phyloP scores from a whole-genome alignment of 2,888 invertebrate genomes.

The Hydrotaea cyrtoneurina region DNA sequence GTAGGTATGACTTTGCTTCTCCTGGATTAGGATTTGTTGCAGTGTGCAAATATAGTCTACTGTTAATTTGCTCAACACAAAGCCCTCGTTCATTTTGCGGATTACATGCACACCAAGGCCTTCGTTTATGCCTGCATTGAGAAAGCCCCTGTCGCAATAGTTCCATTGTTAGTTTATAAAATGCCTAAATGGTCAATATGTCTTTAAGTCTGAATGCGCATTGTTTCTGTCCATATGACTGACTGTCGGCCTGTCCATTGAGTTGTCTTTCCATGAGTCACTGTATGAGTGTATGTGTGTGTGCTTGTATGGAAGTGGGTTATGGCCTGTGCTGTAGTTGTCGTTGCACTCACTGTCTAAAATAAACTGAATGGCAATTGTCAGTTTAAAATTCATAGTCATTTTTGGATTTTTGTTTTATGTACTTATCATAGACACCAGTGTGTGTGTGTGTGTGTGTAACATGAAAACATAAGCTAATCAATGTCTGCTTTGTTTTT shows the following conservation, averaged over 20 bases:
- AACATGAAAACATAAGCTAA: neutral
- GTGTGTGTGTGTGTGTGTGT: too few relatives aligned
- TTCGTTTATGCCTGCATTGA: too few relatives aligned
- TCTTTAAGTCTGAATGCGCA: neutral
- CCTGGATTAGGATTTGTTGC: too few relatives aligned
- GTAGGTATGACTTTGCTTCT: too few relatives aligned
- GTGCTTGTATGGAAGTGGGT: neutral
- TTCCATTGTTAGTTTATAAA: neutral
- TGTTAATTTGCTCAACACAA: too few relatives aligned
- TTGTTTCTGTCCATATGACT: too few relatives aligned
- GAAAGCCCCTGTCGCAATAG: too few relatives aligned
- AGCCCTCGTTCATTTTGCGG: too few relatives aligned
- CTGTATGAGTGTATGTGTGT: too few relatives aligned
- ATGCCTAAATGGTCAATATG: neutral
- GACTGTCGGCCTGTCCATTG: too few relatives aligned
- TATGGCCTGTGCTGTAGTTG: neutral
- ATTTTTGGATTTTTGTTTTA: slow-evolving; percentile 15
- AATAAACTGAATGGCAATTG: slow-evolving; percentile 9
- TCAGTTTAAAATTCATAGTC: slow-evolving; percentile 16
- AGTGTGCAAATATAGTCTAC: too few relatives aligned
- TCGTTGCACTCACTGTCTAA: neutral
- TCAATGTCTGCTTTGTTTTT: slow-evolving; percentile 31
- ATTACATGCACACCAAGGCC: too few relatives aligned
- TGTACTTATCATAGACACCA: slow-evolving; percentile 39
- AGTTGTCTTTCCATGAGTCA: neutral